phyloP scores from a whole-genome alignment of 1,140 invertebrate genomes.

The Aphaenogaster floridana region DNA sequence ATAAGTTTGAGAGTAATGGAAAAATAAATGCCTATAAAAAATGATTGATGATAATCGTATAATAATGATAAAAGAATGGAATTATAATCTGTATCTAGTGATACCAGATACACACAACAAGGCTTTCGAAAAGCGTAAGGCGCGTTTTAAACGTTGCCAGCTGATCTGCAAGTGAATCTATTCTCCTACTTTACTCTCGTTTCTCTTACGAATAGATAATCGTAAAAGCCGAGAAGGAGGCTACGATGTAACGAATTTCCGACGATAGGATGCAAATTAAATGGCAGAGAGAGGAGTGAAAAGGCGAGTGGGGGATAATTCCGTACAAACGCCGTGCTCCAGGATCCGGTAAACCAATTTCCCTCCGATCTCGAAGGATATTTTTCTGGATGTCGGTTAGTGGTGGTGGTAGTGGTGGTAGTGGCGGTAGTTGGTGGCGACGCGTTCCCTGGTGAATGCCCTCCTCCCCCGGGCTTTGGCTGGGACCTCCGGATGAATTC shows the following conservation, averaged over 20 bases:
- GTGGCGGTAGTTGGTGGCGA: constrained; percentile 33
- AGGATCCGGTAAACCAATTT: constrained; percentile 55
- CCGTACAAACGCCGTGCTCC: constrained; percentile 17
- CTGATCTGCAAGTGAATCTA: not conserved
- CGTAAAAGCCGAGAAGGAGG: not conserved
- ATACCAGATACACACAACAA: not conserved
- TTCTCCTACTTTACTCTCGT: not conserved
- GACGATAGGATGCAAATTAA: constrained; percentile 40
- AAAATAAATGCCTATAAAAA: not conserved
- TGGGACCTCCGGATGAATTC: constrained; percentile 69
- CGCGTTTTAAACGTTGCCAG: not conserved
- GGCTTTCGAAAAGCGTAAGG: not conserved
- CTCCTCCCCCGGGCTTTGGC: constrained; percentile 73
- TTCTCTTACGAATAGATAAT: not conserved
- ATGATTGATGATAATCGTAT: not conserved
- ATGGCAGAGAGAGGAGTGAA: not conserved
- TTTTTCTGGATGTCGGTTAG: constrained; percentile 64
- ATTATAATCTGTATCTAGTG: not conserved
- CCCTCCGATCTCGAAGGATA: constrained; percentile 54
- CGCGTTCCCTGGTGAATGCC: constrained; percentile 70
- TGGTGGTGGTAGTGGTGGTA: constrained; percentile 52
- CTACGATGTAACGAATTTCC: constrained; percentile 45
- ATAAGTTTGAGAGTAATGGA: not conserved
- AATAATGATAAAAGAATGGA: not conserved
- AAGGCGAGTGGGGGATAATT: not conserved